Evolutionary conservation across 2,888 invertebrate genomes (phyloP), one percentile per base, ranked within the genome.

Genomic region (Drosophila mayaguana): DNA sequence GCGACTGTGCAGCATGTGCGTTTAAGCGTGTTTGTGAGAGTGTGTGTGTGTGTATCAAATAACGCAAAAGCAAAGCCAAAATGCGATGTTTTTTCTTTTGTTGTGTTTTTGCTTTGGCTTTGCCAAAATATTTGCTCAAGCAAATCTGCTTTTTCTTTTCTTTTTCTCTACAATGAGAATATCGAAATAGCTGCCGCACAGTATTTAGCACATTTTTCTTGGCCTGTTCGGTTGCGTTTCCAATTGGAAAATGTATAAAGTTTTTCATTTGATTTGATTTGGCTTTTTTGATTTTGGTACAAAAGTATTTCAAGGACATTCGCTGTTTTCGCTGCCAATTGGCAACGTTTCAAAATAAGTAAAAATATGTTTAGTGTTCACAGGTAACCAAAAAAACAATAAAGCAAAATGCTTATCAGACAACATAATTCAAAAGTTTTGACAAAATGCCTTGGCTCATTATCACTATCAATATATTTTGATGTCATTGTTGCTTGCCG

Each of bases 221-320:
- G 55, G 46, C 45, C 60, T 57, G 65, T 63, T 57, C 62, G 62
- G 63, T 60, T 74, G 84, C 76, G 87, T 77, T 70, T 84, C 74
- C 87, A 83, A 75, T 78, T 68, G 60, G 68, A 71, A 71, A 78
- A 70, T 61, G 53, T 63, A 75, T 63, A 59, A 51, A 63, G 62
- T 60, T 50, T 40, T 68, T 65, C 64, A 51, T 73, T 72, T 81
- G 65, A 69, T 74, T 86, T 72, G 63, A 62, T 66, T 80, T 69
- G 48, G 16, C 40, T 54, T 62, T 63, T 70, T 77, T 61, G 53
- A 62, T 48, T 48, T 34, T 50, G 69, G 63, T 61, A 16, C 48
- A 38, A 50, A 87, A 87, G 72, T 84, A 82, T 88, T 84, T 87
- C 85, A 85, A 85, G 85, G 85, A 85, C 87, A 80, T 71, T 80